Evolutionary conservation across 2,888 invertebrate species (phyloP), one percentile per base, ranked within the genome.

Genomic region (Troides oblongomaculatus): DNA sequence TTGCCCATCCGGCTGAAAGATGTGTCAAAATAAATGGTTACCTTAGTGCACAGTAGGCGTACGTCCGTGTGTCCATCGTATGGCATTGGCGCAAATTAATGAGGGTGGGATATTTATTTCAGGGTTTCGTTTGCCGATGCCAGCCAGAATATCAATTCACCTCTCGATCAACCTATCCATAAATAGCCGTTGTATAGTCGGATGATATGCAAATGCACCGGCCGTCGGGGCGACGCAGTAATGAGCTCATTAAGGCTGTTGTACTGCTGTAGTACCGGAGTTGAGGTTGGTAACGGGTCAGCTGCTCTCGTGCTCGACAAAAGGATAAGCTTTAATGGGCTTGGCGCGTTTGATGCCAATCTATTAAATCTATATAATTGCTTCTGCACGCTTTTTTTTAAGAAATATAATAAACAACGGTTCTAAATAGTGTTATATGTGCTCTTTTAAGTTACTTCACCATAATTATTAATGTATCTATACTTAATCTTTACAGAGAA

Each of bases 71-170:
- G 88, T 86, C 86, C 85, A 82, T 88, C 85, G 86, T 81, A 86
- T 89, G 84, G 86, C 85, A 90, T 90, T 89, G 89, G 88, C 84
- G 88, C 88, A 90, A 90, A 91, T 91, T 90, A 91, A 92, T 91
- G 91, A 91, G 90, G 84, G 86, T 84, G 85, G 85, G 82, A 85
- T 90, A 90, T 91, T 90, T 90, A 91, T 92, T 89, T 87, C 87
- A 83, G 79, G 77, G 84, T 85, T 85, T 85, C 85, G 81, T 84
- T 84, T 83, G 80, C 78, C 81, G 83, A 79, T 82, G 83, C 82
- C 76, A 76, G 74, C 74, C 84, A 83, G 85, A 88, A 87, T 87
- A 88, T 87, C 84, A 83, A 77, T 79, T 79, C 76, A 72, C 75
- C 74, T 72, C 75, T 74, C 75, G 75, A 74, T 75, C 74, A 66